Conservation (phyloP, 2,888 invertebrate genomes). For the Trissoscelio sp. region DNA sequence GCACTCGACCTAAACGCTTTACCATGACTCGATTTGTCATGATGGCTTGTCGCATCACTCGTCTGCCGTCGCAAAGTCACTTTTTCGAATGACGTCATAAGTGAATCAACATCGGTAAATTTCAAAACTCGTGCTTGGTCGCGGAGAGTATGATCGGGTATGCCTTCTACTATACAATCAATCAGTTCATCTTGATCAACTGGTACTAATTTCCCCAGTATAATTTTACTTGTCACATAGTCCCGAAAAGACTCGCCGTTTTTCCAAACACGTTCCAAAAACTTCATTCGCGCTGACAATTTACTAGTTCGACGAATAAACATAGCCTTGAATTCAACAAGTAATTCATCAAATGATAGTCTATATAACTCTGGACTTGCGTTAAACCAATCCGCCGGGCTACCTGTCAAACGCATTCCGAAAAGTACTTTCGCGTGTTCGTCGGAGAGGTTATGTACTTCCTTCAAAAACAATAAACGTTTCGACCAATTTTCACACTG, state of each 20-base stretch:
- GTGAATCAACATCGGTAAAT: not conserved
- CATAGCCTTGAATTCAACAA: not conserved
- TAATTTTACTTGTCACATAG: too few species aligned
- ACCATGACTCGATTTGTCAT: not conserved
- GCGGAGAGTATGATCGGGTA: not conserved
- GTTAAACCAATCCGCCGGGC: constrained; percentile 2
- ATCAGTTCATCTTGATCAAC: not conserved
- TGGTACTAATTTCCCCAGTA: constrained; percentile 3
- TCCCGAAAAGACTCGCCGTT: too few species aligned
- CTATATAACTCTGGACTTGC: not conserved
- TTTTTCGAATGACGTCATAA: too few species aligned
- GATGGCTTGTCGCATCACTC: not conserved
- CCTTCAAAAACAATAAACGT: not conserved
- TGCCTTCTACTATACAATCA: not conserved
- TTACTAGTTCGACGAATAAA: too few species aligned
- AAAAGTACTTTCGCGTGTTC: not conserved
- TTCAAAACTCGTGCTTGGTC: not conserved
- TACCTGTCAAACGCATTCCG: not conserved
- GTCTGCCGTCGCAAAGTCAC: too few species aligned
- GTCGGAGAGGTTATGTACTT: not conserved
- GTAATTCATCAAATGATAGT: not conserved
- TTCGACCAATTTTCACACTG: constrained; percentile 1
- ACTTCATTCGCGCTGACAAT: too few species aligned
- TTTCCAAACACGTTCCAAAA: too few species aligned
- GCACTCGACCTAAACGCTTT: not conserved